phyloP scores from a whole-genome alignment of 2,888 invertebrate species.

The Blera fallax region DNA sequence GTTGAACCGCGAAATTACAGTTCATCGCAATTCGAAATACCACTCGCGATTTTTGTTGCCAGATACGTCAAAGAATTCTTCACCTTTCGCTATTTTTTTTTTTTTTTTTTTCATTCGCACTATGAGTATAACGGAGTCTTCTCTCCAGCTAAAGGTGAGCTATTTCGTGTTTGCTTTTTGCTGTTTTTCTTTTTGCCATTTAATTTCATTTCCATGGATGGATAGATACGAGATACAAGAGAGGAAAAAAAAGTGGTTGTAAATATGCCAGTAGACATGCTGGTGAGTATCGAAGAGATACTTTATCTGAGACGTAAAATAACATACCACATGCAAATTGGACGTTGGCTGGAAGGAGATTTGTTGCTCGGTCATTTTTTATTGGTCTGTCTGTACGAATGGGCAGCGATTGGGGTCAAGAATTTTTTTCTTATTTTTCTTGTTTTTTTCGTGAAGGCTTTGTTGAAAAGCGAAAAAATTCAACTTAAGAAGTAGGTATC shows the following conservation, averaged over 20 bases:
- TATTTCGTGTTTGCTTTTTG: constrained; percentile 12
- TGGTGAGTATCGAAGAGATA: constrained; percentile 38
- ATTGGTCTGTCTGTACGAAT: background rate
- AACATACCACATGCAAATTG: constrained; percentile 46
- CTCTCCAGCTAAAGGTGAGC: constrained; percentile 30
- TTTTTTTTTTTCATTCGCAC: background rate
- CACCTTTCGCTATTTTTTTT: constrained; percentile 10
- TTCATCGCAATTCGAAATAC: constrained; percentile 20
- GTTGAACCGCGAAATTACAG: constrained; percentile 40
- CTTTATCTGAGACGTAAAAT: constrained; percentile 29
- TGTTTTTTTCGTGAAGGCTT: background rate
- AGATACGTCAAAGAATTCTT: constrained; percentile 31
- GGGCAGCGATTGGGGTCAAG: constrained; percentile 47
- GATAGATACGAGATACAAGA: background rate
- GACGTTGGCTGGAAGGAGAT: constrained; percentile 30
- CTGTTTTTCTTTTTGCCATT: background rate
- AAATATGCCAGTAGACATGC: constrained; percentile 34
- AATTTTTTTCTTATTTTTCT: background rate
- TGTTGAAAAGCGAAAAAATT: too few relatives aligned
- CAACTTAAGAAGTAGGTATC: too few relatives aligned
- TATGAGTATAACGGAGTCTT: background rate
- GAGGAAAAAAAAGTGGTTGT: background rate
- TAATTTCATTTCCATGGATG: constrained; percentile 29
- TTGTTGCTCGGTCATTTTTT: constrained; percentile 24
- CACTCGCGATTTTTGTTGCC: constrained; percentile 11